phyloP scores from a whole-genome alignment of 2,113 vertebrate genomes.

The Saguinus midas region DNA sequence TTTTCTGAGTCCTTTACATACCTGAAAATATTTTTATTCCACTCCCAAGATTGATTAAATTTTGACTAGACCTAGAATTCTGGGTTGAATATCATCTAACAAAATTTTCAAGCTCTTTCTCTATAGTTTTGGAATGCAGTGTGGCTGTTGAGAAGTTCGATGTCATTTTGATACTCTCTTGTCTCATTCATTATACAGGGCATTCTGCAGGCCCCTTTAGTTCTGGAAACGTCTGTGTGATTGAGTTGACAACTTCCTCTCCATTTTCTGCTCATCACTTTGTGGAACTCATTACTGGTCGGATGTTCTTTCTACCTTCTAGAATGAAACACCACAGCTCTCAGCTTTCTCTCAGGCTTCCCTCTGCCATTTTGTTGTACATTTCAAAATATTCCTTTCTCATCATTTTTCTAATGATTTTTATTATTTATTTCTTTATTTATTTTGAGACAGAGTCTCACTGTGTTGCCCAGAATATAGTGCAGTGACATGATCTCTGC shows the following conservation, averaged over 20 bases:
- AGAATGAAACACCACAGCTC: not conserved
- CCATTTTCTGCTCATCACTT: not conserved
- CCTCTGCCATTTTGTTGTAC: no score
- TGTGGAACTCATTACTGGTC: not conserved
- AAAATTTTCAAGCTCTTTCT: not conserved
- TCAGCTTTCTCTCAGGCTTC: not conserved
- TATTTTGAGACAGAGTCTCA: not conserved
- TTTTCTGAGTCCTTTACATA: not conserved
- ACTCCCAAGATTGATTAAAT: not conserved
- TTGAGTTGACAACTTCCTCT: not conserved
- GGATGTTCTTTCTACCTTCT: not conserved
- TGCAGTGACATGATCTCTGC: not conserved
- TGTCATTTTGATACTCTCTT: not conserved
- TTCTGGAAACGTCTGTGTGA: not conserved
- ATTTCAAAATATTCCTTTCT: no score
- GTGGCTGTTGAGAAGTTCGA: not conserved
- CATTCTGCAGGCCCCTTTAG: not conserved
- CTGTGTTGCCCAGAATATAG: not conserved
- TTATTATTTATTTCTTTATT: not conserved
- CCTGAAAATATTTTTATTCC: not conserved
- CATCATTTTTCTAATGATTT: no score
- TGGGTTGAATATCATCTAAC: not conserved
- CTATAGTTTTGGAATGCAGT: not conserved
- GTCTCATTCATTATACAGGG: not conserved
- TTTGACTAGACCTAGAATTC: not conserved